These are phyloP conservation scores for Drosophila peninsularis DNA, from an alignment of 2,888 invertebrate species.

Conservation along the genomic window DNA sequence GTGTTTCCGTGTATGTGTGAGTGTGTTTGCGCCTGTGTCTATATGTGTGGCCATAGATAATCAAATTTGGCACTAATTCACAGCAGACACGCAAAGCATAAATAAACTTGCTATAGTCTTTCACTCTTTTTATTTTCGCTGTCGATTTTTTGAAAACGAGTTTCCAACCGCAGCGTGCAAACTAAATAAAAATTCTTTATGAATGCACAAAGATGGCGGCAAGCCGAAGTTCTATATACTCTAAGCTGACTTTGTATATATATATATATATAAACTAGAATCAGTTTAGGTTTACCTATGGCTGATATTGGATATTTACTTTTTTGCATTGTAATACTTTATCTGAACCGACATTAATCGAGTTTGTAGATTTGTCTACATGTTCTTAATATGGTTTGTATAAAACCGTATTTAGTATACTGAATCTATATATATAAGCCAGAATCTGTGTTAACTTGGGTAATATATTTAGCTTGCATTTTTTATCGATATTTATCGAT, in stretches of 20 bases:
- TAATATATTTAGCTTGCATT: too few relatives aligned
- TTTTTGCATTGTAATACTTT: too few relatives aligned
- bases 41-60: conserved; percentile 72
- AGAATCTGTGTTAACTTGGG: too few relatives aligned
- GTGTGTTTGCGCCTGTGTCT: conserved; percentile 24
- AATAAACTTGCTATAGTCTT: conserved; percentile 75
- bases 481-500: too few relatives aligned
- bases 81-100: conserved; percentile 80
- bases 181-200: conserved; percentile 37
- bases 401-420: too few relatives aligned
- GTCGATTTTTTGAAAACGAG: conserved; percentile 49
- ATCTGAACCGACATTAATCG: too few relatives aligned
- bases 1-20: conserved; percentile 50
- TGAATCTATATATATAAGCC: too few relatives aligned
- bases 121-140: conserved; percentile 35
- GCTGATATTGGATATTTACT: too few relatives aligned
- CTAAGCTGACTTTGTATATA: background rate
- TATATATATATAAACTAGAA: background rate
- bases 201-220: background rate
- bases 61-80: conserved; percentile 81
- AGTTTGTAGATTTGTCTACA: too few relatives aligned
- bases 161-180: conserved; percentile 61
- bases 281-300: background rate
- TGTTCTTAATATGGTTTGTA: too few relatives aligned
- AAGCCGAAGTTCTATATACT: conserved; percentile 18